Evolutionary conservation across 2,888 invertebrate genomes (phyloP).

Genomic region (Aporophyla nigra): DNA sequence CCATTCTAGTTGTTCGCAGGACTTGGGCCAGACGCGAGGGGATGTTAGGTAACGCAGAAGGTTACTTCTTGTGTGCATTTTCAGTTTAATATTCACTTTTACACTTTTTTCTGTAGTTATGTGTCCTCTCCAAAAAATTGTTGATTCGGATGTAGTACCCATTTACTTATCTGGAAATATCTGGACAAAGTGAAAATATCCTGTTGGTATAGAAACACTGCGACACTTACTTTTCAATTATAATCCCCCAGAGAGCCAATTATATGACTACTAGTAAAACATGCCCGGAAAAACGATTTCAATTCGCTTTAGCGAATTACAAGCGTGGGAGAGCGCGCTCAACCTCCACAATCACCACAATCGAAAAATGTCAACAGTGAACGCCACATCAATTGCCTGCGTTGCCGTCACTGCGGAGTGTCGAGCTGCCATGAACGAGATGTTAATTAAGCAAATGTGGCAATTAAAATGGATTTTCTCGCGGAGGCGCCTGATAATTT

Average conservation of each 20-base stretch:
- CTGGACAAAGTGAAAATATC: background rate
- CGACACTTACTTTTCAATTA: slow-evolving; percentile 6
- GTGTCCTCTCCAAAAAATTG: too few relatives aligned
- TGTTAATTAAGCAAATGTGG: background rate
- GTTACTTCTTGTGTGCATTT: too few relatives aligned
- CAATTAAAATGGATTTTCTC: background rate
- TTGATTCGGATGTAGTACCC: background rate
- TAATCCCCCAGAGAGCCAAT: background rate
- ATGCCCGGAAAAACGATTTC: slow-evolving; percentile 2
- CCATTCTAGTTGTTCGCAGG: too few relatives aligned
- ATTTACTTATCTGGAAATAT: background rate
- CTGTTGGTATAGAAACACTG: too few relatives aligned
- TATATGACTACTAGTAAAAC: background rate
- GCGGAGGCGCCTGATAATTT: slow-evolving; percentile 22
- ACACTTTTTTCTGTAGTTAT: too few relatives aligned
- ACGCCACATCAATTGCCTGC: background rate
- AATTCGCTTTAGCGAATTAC: background rate
- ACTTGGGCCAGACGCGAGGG: too few relatives aligned
- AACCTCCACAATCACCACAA: background rate
- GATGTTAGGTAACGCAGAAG: too few relatives aligned
- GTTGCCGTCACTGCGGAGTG: background rate
- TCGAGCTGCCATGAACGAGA: background rate
- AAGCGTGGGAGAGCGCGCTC: too few relatives aligned
- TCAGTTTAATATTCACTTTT: too few relatives aligned
- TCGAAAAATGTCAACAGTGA: background rate